Percentiles rank a stretch among this genome's conserved stretches.
Conservation (phyloP, 2,113 vertebrate genomes). For the Phyllopteryx taeniolatus region DNA sequence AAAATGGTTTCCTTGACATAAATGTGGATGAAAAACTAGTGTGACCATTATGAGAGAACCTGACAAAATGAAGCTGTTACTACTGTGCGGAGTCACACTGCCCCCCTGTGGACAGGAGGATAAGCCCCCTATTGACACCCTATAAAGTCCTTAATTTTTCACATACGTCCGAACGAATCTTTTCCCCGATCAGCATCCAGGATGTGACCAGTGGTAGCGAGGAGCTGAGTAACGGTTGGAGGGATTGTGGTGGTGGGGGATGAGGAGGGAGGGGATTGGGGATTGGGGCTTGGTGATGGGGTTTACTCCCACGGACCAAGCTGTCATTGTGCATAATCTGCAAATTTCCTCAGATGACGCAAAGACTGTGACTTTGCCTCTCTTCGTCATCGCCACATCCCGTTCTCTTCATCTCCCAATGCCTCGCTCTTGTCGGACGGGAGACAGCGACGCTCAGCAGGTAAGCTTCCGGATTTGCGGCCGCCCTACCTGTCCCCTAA, state of each 20-base stretch:
- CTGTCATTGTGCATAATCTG: conserved; percentile 73
- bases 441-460: conserved; percentile 60
- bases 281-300: conserved; percentile 17
- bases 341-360: conserved; percentile 76
- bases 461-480: conserved; percentile 43
- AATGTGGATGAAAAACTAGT: not conserved
- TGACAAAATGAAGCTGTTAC: not conserved
- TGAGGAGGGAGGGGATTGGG: conserved; percentile 9
- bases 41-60: not conserved
- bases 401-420: conserved; percentile 45
- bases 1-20: not conserved
- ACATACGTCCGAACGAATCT: not conserved
- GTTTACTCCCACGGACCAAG: conserved; percentile 43
- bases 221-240: conserved; percentile 1
- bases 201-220: conserved; percentile 1
- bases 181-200: not conserved
- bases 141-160: not conserved
- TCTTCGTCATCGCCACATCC: conserved; percentile 38
- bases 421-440: conserved; percentile 57
- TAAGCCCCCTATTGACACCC: not conserved
- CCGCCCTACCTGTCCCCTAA: not conserved
- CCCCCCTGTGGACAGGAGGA: conserved; percentile 5
- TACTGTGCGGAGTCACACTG: not conserved
- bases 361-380: conserved; percentile 63
- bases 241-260: conserved; percentile 7